These are phyloP conservation scores for Rotaria macrura DNA, from an alignment of 2,888 invertebrate genomes.

Conservation along the genomic window DNA sequence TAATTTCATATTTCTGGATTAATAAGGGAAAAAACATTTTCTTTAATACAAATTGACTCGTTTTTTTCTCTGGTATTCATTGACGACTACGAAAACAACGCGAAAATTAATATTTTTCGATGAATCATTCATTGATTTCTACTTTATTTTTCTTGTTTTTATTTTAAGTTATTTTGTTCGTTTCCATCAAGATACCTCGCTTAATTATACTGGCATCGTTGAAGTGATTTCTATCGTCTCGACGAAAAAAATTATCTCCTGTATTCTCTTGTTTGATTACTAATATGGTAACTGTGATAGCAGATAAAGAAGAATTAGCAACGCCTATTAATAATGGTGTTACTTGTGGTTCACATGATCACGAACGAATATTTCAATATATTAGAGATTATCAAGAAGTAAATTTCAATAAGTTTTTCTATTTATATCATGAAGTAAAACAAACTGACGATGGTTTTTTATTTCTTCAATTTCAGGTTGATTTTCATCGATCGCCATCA, in stretches of 20 bases:
- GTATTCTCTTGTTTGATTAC: not conserved
- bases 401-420: no score
- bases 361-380: not conserved
- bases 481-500: not conserved
- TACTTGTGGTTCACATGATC: not conserved
- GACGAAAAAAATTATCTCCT: not conserved
- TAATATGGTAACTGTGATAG: not conserved
- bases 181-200: not conserved
- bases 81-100: no score
- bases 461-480: not conserved
- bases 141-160: not conserved
- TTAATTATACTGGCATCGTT: not conserved
- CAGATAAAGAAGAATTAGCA: not conserved
- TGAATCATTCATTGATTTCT: not conserved
- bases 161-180: not conserved
- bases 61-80: no score
- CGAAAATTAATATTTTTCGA: not conserved
- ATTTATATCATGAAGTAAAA: no score
- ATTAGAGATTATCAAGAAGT: conserved; percentile 2
- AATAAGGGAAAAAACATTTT: no score
- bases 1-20: no score
- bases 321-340: not conserved
- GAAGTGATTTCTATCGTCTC: not conserved
- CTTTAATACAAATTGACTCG: no score
- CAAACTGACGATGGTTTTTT: not conserved